phyloP scores from a whole-genome alignment of 2,888 invertebrate species.

The Monoplex corrugatus region DNA sequence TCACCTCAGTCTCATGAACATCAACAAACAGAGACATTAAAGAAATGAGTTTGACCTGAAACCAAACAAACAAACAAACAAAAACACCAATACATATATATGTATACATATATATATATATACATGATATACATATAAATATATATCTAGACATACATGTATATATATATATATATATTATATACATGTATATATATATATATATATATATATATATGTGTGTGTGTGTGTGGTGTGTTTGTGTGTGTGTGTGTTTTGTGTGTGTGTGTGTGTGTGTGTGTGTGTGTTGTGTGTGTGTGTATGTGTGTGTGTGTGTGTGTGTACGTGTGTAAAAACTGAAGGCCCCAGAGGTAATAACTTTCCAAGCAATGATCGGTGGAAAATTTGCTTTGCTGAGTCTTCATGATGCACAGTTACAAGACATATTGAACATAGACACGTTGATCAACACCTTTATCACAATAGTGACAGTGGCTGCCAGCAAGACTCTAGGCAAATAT shows the following conservation, averaged over 20 bases:
- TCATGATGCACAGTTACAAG: no score
- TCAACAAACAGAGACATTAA: no score
- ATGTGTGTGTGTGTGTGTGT: not conserved
- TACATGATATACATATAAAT: not conserved
- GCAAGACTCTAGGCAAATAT: no score
- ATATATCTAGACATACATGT: not conserved
- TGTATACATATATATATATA: not conserved
- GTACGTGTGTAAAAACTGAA: no score
- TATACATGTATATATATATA: not conserved
- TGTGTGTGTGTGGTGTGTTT: not conserved
- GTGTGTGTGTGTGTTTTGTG: not conserved
- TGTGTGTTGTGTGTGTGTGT: not conserved
- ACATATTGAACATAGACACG: no score
- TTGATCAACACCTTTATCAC: no score
- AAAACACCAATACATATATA: not conserved
- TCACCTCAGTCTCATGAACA: no score
- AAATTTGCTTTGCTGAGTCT: no score
- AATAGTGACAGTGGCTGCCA: no score
- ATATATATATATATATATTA: not conserved
- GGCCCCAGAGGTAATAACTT: no score
- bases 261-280: not conserved
- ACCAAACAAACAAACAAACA: not conserved
- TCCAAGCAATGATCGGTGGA: no score
- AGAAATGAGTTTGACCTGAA: no score
- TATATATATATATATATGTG: not conserved